These are phyloP conservation scores for Oppia nitens DNA, from an alignment of 1,140 invertebrate species.

Conservation along the genomic window DNA sequence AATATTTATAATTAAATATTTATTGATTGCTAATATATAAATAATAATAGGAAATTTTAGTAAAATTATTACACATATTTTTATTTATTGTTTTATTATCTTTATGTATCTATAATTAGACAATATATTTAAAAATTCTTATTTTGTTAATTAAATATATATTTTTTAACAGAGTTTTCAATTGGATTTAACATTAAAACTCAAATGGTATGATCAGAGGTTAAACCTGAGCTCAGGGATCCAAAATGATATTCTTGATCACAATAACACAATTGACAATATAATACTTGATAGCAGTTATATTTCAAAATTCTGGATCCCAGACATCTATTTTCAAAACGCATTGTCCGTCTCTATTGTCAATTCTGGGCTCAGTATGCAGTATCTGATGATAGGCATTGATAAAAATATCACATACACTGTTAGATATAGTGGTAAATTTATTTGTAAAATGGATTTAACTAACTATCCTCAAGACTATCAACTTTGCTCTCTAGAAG, in stretches of 20 bases:
- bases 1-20: too few relatives aligned
- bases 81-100: too few relatives aligned
- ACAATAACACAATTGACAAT: neutral
- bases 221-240: neutral
- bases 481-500: neutral
- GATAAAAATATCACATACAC: neutral
- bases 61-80: too few relatives aligned
- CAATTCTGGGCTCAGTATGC: neutral
- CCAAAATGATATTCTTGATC: too few relatives aligned
- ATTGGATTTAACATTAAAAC: constrained; percentile 1
- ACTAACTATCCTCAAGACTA: constrained; percentile 6
- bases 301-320: constrained; percentile 1
- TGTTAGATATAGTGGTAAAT: neutral
- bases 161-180: neutral
- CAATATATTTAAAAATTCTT: too few relatives aligned
- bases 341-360: neutral
- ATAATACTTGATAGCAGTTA: neutral
- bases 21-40: too few relatives aligned
- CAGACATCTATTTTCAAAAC: constrained; percentile 10
- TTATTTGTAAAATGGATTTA: constrained; percentile 7
- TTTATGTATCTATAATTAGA: too few relatives aligned
- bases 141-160: too few relatives aligned
- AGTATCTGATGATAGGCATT: constrained; percentile 1
- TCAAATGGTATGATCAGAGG: neutral
- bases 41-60: too few relatives aligned